Evolutionary conservation across 2,797 vertebrate genomes (phyloP).

Genomic region (Propithecus deckenii): DNA sequence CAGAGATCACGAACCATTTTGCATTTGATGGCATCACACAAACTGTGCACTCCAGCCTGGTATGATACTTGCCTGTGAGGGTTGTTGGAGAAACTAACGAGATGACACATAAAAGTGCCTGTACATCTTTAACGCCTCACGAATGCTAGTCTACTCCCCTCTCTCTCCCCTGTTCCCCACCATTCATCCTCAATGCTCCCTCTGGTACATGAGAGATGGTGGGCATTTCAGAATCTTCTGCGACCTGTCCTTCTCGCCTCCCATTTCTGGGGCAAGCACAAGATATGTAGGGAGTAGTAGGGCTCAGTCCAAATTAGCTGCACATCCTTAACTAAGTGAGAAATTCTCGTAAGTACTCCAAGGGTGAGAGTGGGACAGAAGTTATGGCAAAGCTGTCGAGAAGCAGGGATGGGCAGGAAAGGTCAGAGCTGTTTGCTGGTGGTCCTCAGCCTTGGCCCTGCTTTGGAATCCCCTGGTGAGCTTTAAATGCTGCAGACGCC

Average conservation of each 20-base stretch:
- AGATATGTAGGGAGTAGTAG: background rate
- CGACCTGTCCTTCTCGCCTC: background rate
- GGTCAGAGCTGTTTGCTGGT: background rate
- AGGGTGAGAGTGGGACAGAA: background rate
- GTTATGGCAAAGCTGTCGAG: too few species aligned
- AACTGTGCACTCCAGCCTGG: background rate
- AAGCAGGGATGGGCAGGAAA: rapidly evolving
- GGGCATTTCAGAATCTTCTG: background rate
- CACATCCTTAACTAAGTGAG: background rate
- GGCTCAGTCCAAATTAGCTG: background rate
- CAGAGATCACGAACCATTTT: background rate
- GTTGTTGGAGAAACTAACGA: background rate
- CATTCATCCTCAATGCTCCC: background rate
- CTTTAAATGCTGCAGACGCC: background rate
- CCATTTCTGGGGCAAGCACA: background rate
- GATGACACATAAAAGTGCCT: background rate
- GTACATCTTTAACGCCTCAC: too few species aligned
- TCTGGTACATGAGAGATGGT: background rate
- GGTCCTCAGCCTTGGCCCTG: background rate
- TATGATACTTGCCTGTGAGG: background rate
- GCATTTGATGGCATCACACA: background rate
- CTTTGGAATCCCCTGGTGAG: background rate
- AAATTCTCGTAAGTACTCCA: background rate
- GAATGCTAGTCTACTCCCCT: background rate
- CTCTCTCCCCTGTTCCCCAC: background rate